Evolutionary conservation across 2,888 invertebrate species (phyloP).

Genomic region (Callyntrura guangdongensis): DNA sequence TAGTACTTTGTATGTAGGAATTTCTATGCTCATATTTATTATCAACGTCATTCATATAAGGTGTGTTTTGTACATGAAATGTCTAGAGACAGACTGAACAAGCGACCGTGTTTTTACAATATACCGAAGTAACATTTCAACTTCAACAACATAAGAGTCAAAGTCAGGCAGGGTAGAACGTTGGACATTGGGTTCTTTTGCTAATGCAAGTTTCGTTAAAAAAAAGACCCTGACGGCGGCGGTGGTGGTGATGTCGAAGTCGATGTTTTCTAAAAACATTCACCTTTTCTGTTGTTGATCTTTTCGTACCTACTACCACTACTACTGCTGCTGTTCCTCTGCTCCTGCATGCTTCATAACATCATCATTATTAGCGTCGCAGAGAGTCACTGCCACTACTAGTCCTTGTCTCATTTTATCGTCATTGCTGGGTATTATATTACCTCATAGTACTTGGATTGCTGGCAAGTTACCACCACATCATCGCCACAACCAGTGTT

Average conservation of each 20-base stretch:
- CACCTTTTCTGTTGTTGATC: constrained; percentile 67
- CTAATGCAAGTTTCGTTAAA: constrained; percentile 30
- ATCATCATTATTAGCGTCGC: constrained; percentile 41
- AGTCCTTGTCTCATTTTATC: constrained; percentile 51
- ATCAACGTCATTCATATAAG: constrained; percentile 38
- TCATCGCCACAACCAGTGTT: background rate
- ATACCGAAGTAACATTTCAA: background rate
- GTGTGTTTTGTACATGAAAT: constrained; percentile 28
- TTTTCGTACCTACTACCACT: constrained; percentile 44
- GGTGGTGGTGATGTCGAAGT: background rate
- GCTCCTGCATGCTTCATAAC: background rate
- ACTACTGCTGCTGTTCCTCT: background rate
- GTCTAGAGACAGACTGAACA: constrained; percentile 16
- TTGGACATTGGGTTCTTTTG: constrained; percentile 58
- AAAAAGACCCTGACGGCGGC: constrained; percentile 14
- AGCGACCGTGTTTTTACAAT: constrained; percentile 15
- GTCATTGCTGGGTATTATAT: constrained; percentile 6
- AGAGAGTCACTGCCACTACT: constrained; percentile 8
- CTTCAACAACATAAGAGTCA: background rate
- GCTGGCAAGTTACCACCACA: background rate
- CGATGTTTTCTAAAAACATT: constrained; percentile 59
- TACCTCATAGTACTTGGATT: constrained; percentile 13
- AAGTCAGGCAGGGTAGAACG: background rate
- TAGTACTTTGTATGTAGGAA: background rate
- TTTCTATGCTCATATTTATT: constrained; percentile 36